Base-by-base conservation (phyloP, 1,140 invertebrate genomes). In the Drosophila insularis region DNA sequence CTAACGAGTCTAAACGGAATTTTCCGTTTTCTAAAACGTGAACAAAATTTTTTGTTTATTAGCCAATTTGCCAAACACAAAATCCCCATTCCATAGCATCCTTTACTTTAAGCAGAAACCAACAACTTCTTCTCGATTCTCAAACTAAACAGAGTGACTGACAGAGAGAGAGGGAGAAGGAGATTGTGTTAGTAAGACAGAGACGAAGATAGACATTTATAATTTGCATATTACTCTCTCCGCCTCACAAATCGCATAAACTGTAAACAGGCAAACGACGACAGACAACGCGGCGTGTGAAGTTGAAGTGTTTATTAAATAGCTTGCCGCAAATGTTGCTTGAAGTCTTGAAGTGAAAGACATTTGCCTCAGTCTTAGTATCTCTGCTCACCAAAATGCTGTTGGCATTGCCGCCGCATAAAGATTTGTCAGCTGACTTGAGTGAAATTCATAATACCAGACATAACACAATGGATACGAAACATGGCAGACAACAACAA, bases 251-350 rank as follows among this genome's bases (percentile, higher is more conserved):
- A 71, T 46, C 8, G 32, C 23, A 58, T 37, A 39, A 54, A 75
- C 63, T 71, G 54, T 63, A 76, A 74, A 74, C 71, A 69, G 64
- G 53, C 58, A 21, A 60, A 46, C 43, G 43, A 46, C 43, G 43
- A 67, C 62, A 80, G 73, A 56, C 62, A 31, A 55, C 62, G 73
- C 60, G 74, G 62, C 63, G 75, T 78, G 81, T 74, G 75, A 78
- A 72, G 82, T 76, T 82, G 82, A 86, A 86, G 84, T 86, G 82
- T 86, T 89, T 86, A 86, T 87, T 82, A 74, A 86, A 89, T 89
- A 74, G 74, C 74, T 65, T 35, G 79, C 75, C 63, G 64, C 79
- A 67, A 87, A 82, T 79, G 84, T 68, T 72, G 73, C 69, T 43
- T 27, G 27, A 27, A 40, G 43, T 54, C 31, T 67, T 53, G 39